Conservation (phyloP, 1,140 invertebrate species). For the Venustaconcha ellipsiformis region DNA sequence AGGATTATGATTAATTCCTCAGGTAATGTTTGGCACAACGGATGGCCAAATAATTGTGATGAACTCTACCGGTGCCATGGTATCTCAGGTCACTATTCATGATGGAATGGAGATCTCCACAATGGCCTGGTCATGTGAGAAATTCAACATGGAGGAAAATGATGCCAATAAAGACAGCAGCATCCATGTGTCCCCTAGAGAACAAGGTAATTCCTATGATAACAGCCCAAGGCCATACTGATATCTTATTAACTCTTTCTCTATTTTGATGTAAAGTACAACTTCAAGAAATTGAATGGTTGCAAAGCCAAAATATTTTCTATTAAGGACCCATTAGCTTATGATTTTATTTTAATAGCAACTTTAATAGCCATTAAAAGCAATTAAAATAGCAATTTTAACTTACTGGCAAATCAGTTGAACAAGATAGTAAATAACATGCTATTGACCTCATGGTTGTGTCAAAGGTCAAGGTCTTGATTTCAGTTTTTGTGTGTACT, state of each 20-base stretch:
- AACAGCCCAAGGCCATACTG: not conserved
- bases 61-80: slow-evolving; percentile 95
- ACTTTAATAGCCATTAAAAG: no score
- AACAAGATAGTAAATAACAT: no score
- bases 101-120: slow-evolving; percentile 82
- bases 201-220: not conserved
- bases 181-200: slow-evolving; percentile 3
- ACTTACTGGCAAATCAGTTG: no score
- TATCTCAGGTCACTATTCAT: slow-evolving; percentile 87
- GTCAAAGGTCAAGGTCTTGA: no score
- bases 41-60: slow-evolving; percentile 94
- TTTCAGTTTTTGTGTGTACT: no score
- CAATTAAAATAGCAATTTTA: no score
- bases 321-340: no score
- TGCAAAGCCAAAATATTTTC: no score
- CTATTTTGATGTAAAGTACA: not conserved
- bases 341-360: no score
- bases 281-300: not conserved
- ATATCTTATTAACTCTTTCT: not conserved
- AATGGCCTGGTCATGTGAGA: slow-evolving; percentile 97
- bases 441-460: no score
- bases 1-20: slow-evolving; percentile 8
- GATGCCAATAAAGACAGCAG: slow-evolving; percentile 51
- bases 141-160: slow-evolving; percentile 98
- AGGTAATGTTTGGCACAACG: slow-evolving; percentile 95